Percentiles rank a stretch among this genome's conserved stretches.
phyloP scores from a whole-genome alignment of 1,140 invertebrate species.

The Cardiocondyla obscurior region DNA sequence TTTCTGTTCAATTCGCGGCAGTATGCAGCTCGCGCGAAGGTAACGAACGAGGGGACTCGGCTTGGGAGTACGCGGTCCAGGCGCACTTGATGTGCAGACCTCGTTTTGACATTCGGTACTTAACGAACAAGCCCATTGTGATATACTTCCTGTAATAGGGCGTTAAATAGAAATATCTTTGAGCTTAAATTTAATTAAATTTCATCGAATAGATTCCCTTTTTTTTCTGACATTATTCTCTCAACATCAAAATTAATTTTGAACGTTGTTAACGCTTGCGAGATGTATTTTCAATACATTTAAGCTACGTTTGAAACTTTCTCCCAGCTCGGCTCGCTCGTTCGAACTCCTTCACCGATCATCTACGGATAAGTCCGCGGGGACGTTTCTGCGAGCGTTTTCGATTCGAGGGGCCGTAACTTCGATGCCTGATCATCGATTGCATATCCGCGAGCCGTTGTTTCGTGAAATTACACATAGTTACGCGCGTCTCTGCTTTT shows the following conservation, averaged over 20 bases:
- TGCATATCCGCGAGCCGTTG: background rate
- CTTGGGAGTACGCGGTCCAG: slow-evolving; percentile 44
- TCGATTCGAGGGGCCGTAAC: slow-evolving; percentile 58
- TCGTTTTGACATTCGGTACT: background rate
- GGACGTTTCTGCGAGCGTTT: slow-evolving; percentile 67
- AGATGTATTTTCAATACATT: background rate
- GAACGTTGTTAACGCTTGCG: background rate
- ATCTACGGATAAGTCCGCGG: slow-evolving; percentile 62
- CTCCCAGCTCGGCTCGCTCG: slow-evolving; percentile 67
- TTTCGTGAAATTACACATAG: background rate
- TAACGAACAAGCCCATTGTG: background rate
- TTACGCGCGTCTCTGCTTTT: background rate
- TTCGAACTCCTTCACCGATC: slow-evolving; percentile 71
- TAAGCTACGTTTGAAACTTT: background rate
- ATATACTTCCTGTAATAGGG: background rate
- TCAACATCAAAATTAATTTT: slow-evolving; percentile 30
- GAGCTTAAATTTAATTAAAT: too few species aligned
- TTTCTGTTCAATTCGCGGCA: slow-evolving; percentile 69
- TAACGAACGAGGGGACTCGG: slow-evolving; percentile 60
- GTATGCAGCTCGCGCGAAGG: slow-evolving; percentile 65
- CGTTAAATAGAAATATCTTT: background rate
- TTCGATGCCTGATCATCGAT: slow-evolving; percentile 6
- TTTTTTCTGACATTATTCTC: background rate
- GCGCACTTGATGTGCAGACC: background rate
- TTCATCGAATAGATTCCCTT: background rate